Evolutionary conservation across 2,797 vertebrate genomes (phyloP), one percentile per base, ranked within the genome.

Genomic region (Tokudaia muenninki): DNA sequence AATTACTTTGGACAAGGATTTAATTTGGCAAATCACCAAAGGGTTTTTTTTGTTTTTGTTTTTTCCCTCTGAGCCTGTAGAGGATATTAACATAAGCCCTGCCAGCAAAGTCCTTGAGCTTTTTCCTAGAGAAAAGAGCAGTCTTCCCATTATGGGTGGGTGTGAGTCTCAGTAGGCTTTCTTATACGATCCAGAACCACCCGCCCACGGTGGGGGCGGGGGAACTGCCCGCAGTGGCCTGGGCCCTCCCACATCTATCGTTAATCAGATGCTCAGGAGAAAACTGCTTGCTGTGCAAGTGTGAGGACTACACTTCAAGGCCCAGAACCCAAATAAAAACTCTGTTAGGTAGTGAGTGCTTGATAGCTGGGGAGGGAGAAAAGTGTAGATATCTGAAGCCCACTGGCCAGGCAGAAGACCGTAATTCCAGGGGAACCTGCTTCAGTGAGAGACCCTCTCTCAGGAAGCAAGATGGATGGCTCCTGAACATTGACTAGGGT

Each of bases 1-100:
- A 94, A 87, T 81, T 80, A 78, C 52, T 96, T n/a, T 92, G 61
- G 34, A 72, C 47, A 94, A 96, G 52, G 1, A 11, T 97, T 92
- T 65, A 90, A 26, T 87, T 61, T 95, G 59, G 19, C 74, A 87
- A 91, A 21, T 91, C 21, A 74, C 6, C 1, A 41, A 11, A 77
- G 57, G 41, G 1, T 52, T 52, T 52, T 52, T 52, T 52, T 26
- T 4, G 2, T 41, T 52, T 52, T 52, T 52, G 12, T 52, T 26
- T 7, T 81, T 52, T 37, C 14, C 26, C 59, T 61, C 50, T 75
- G 72, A 11, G 83, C 14, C 29, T 74, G 75, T 75, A 41, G 2
- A 78, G 22, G 87, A 78, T 22, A 44, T 37, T 37, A 29, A 87
- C 24, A 92, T 47, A 77, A 13, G 0, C 87, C 26, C 6, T 95